These are phyloP conservation scores for Vanessa cardui DNA, from an alignment of 2,888 invertebrate species.

Conservation along the genomic window DNA sequence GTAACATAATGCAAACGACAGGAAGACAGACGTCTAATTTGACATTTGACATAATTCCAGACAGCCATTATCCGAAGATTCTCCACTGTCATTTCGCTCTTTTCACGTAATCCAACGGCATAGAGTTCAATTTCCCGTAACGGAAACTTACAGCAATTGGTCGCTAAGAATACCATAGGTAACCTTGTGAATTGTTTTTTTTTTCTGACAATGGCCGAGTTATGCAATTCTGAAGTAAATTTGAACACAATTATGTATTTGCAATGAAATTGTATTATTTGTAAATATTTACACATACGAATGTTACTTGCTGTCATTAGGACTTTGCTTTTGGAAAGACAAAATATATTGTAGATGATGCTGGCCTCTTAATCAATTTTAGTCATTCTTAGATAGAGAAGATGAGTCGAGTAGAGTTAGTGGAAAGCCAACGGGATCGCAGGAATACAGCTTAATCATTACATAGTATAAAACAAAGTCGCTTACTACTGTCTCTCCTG, in stretches of 20 bases:
- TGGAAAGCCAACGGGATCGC: too few relatives aligned
- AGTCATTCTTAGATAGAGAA: too few relatives aligned
- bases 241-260: not conserved
- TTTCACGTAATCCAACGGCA: constrained; percentile 1
- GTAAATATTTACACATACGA: not conserved
- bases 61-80: constrained; percentile 58
- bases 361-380: too few relatives aligned
- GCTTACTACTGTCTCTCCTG: too few relatives aligned
- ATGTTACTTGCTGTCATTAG: not conserved
- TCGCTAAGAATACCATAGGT: constrained; percentile 14
- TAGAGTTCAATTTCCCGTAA: constrained; percentile 12
- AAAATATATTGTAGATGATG: too few relatives aligned
- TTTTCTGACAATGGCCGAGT: constrained; percentile 9
- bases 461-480: too few relatives aligned
- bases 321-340: too few relatives aligned
- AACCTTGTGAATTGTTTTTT: constrained; percentile 7
- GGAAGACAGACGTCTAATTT: constrained; percentile 75
- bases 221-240: not conserved
- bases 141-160: constrained; percentile 19
- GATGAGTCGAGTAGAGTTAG: too few relatives aligned
- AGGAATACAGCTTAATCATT: too few relatives aligned
- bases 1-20: constrained; percentile 72
- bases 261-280: not conserved
- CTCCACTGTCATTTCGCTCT: constrained; percentile 31
- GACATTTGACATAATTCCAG: constrained; percentile 75